phyloP scores from a whole-genome alignment of 2,888 invertebrate species.

The Caradrina kadenii region DNA sequence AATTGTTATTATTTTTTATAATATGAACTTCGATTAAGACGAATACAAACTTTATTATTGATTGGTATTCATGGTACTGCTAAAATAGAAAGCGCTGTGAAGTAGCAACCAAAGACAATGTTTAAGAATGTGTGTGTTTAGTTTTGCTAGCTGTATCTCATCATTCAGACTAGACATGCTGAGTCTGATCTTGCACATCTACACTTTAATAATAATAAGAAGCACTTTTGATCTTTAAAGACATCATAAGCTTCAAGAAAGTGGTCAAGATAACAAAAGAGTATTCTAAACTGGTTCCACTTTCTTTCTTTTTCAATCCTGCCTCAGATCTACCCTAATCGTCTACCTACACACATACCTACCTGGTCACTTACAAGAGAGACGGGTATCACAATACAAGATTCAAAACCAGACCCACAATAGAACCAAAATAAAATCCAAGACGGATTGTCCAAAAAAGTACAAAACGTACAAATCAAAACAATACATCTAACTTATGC shows the following conservation, averaged over 20 bases:
- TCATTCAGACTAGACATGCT: not conserved
- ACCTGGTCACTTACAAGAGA: conserved; percentile 54
- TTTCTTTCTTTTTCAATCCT: conserved; percentile 33
- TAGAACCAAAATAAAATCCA: conserved; percentile 58
- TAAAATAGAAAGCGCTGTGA: not conserved
- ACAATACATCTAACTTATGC: conserved; percentile 68
- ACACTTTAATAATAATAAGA: no score
- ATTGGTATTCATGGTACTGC: not conserved
- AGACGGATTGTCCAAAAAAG: conserved; percentile 62
- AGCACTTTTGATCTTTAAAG: no score
- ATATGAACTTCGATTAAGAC: not conserved
- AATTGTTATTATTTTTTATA: no score
- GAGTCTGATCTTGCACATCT: not conserved
- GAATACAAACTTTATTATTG: not conserved
- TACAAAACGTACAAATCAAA: conserved; percentile 64
- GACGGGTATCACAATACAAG: conserved; percentile 52
- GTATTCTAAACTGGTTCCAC: conserved; percentile 39
- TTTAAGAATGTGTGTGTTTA: no score
- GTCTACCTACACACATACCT: conserved; percentile 60
- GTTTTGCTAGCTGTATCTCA: not conserved
- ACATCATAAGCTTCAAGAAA: not conserved
- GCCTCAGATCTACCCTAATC: conserved; percentile 37
- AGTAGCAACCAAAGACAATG: not conserved
- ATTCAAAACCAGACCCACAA: conserved; percentile 53
- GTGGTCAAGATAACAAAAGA: conserved; percentile 14